A percentile compares a stretch with the other conserved stretches of the same genome.
phyloP scores from a whole-genome alignment of 2,113 vertebrate species.

The Petrocephalus microphthalmus region DNA sequence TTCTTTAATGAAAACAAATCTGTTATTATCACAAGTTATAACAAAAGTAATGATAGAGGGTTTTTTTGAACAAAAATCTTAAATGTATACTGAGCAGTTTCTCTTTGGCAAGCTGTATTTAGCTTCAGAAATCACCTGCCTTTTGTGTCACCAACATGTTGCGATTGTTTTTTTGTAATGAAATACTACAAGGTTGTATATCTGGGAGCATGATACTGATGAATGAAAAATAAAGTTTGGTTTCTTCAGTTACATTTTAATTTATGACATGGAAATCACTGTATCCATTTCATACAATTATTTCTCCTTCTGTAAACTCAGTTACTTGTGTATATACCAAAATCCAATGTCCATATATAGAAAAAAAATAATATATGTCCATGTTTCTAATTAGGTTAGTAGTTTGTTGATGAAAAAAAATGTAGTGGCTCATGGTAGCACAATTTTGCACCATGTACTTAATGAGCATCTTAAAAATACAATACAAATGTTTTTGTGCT shows the following conservation, averaged over 20 bases:
- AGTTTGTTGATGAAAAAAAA: constrained; percentile 42
- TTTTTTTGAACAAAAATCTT: constrained; percentile 26
- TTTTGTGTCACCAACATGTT: constrained; percentile 27
- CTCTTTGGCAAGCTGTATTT: constrained; percentile 33
- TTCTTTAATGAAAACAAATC: constrained; percentile 35
- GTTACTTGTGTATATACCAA: constrained; percentile 53
- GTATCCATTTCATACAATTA: constrained; percentile 37
- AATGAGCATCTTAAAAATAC: constrained; percentile 24
- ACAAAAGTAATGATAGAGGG: constrained; percentile 22
- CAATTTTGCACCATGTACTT: constrained; percentile 30
- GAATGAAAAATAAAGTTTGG: constrained; percentile 51
- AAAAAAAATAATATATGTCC: constrained; percentile 47
- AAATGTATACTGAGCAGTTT: constrained; percentile 25
- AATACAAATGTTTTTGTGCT: constrained; percentile 19
- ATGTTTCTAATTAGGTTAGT: constrained; percentile 51
- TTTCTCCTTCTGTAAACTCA: constrained; percentile 39
- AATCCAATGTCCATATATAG: constrained; percentile 54
- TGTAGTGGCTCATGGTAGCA: constrained; percentile 33
- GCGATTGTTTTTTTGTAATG: constrained; percentile 17
- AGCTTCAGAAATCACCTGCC: constrained; percentile 32
- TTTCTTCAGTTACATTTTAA: constrained; percentile 41
- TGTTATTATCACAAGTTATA: constrained; percentile 29
- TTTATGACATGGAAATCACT: constrained; percentile 40
- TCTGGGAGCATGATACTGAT: constrained; percentile 58
- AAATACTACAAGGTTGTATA: constrained; percentile 32